Evolutionary conservation across 1,140 invertebrate genomes (phyloP), one percentile per base, ranked within the genome.

Genomic region (Wasmannia auropunctata): DNA sequence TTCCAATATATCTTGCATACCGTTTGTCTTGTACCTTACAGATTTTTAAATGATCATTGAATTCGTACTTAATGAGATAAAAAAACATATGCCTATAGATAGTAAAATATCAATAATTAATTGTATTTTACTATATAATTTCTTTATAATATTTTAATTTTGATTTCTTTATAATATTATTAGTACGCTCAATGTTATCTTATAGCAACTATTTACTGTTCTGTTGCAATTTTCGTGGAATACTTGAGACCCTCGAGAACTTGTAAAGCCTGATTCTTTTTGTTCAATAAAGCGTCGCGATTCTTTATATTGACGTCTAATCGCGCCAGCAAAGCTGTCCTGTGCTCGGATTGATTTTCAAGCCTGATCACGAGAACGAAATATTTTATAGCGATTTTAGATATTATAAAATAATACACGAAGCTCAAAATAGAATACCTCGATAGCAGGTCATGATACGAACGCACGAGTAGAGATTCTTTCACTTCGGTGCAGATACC

Each of bases 201-300:
- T 25, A 0, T 28, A 54, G 4, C 22, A 69, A 81, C 31, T 65
- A 65, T 87, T 80, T 92, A 92, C 91, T 91, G 62, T 74, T 90
- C 89, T 34, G 67, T 72, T 67, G 40, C 28, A 70, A 63, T 58
- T 76, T 96, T 94, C 51, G 96, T 95, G 2, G 96, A 94, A 89
- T 97, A 96, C 81, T 96, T 94, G 34, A 97, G 91, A 7, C 92
- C 93, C n/a, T 95, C 94, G 0, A 96, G 92, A 91, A 96, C 94
- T 67, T 96, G 40, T 5, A 95, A 87, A n/a, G 96, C 96, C 62
- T 96, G 96, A 79, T 96, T 95, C 25, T 94, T 94, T 89, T 96
- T 95, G 56, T 95, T 95, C 40, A 96, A 90, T 10, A 96, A 94
- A 0, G 90, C 91, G 75, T 96, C 94, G n/a, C 96, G 92, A 80